Percentiles rank a stretch among this genome's conserved stretches.
phyloP scores from a whole-genome alignment of 2,888 invertebrate genomes.

The Sphecodes monilicornis region DNA sequence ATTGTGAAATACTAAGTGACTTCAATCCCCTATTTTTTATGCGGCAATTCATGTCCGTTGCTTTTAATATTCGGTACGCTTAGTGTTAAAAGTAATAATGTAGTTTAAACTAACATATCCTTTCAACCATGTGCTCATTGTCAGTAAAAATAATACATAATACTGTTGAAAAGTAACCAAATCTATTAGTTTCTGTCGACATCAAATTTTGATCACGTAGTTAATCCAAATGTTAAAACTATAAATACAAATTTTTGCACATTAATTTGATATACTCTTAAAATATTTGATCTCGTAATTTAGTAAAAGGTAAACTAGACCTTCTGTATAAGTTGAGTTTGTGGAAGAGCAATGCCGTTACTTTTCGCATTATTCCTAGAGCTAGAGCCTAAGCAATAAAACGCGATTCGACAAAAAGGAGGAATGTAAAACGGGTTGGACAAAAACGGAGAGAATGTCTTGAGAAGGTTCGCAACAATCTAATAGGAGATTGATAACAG shows the following conservation, averaged over 20 bases:
- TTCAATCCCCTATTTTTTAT: too few relatives aligned
- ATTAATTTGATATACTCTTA: background rate
- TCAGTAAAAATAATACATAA: too few relatives aligned
- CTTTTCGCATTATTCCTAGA: slow-evolving; percentile 41
- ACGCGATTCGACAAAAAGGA: slow-evolving; percentile 29
- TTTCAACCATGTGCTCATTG: too few relatives aligned
- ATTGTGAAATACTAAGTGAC: too few relatives aligned
- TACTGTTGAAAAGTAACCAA: background rate
- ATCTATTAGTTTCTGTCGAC: background rate
- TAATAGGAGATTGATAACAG: slow-evolving; percentile 57
- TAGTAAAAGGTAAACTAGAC: background rate
- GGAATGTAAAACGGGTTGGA: slow-evolving; percentile 45
- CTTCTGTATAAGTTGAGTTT: slow-evolving; percentile 34
- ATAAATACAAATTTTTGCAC: background rate
- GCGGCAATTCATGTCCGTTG: too few relatives aligned
- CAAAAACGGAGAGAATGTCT: slow-evolving; percentile 43
- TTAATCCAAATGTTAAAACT: background rate
- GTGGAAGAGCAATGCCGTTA: slow-evolving; percentile 45
- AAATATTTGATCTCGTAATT: too few relatives aligned
- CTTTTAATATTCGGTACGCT: too few relatives aligned
- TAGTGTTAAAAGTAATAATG: too few relatives aligned
- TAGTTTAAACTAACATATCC: too few relatives aligned
- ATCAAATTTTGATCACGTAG: background rate
- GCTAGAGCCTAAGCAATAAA: slow-evolving; percentile 39
- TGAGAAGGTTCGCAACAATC: slow-evolving; percentile 44